Evolutionary conservation across 1,140 invertebrate genomes (phyloP).

Genomic region (Drosophila subobscura): DNA sequence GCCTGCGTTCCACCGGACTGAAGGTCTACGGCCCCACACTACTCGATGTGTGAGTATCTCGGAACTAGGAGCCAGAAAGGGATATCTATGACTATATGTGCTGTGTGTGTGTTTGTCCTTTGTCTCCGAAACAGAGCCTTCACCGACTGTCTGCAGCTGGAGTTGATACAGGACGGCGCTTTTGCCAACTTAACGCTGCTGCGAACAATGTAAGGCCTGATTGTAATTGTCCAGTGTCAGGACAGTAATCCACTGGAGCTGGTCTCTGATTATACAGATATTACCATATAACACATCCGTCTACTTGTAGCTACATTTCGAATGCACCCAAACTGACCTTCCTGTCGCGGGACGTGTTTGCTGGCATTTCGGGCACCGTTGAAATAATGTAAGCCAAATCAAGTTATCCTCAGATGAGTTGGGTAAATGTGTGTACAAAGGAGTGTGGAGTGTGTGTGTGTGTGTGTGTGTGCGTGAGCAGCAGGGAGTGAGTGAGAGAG

Average conservation of each 20-base stretch:
- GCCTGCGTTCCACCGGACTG: conserved; percentile 69
- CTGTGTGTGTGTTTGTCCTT: conserved; percentile 3
- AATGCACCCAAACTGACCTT: conserved; percentile 84
- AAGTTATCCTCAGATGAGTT: neutral
- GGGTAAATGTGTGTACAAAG: neutral
- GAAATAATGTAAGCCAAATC: conserved; percentile 83
- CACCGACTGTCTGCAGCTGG: conserved; percentile 83
- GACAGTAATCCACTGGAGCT: neutral
- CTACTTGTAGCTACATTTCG: conserved; percentile 84
- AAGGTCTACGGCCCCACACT: conserved; percentile 71
- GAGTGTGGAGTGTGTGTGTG: no score
- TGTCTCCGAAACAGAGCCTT: conserved; percentile 74
- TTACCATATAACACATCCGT: neutral
- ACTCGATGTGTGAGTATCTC: conserved; percentile 74
- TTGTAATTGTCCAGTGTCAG: conserved; percentile 32
- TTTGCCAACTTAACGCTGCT: conserved; percentile 84
- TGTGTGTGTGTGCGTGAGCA: no score
- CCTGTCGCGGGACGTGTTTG: conserved; percentile 84
- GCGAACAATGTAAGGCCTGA: conserved; percentile 84
- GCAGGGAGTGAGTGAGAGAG: no score
- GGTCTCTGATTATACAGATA: neutral
- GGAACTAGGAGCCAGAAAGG: neutral
- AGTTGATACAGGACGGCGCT: conserved; percentile 83
- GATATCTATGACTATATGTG: neutral
- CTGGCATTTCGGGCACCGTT: conserved; percentile 84